phyloP scores from a whole-genome alignment of 2,797 vertebrate species.

The Esox masquinongy region DNA sequence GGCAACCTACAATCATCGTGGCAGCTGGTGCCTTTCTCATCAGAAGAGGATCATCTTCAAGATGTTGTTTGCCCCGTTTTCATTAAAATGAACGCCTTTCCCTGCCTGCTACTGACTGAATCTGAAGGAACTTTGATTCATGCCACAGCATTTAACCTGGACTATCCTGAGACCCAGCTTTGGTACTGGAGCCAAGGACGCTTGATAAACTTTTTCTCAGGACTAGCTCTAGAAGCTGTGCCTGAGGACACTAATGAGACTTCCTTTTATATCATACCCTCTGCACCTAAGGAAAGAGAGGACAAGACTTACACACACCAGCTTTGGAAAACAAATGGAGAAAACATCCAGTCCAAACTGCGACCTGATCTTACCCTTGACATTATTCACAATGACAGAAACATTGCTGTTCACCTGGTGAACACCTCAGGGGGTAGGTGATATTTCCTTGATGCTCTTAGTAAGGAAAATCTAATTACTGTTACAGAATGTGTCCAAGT shows the following conservation, averaged over 20 bases:
- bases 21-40: slow-evolving; percentile 1
- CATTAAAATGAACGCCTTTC: slow-evolving; percentile 7
- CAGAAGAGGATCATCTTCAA: slow-evolving; percentile 10
- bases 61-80: slow-evolving; percentile 11
- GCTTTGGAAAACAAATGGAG: slow-evolving; percentile 7
- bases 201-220: slow-evolving; percentile 19
- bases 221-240: slow-evolving; percentile 4
- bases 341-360: slow-evolving; percentile 1
- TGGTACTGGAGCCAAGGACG: slow-evolving; percentile 25
- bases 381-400: not conserved
- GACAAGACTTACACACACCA: not conserved
- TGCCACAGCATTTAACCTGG: not conserved
- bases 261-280: not conserved
- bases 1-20: not conserved
- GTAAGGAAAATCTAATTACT: not conserved
- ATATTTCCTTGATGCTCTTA: slow-evolving; percentile 11
- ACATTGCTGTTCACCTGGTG: no score
- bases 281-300: not conserved
- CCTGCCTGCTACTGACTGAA: slow-evolving; percentile 9
- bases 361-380: slow-evolving; percentile 5
- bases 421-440: not conserved
- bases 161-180: slow-evolving; percentile 14
- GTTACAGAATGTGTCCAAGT: slow-evolving; percentile 18
- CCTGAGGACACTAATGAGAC: not conserved
- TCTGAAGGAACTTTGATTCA: not conserved